Evolutionary conservation across 2,113 vertebrate genomes (phyloP), one percentile per base, ranked within the genome.

Genomic region (Anthoscopus minutus): DNA sequence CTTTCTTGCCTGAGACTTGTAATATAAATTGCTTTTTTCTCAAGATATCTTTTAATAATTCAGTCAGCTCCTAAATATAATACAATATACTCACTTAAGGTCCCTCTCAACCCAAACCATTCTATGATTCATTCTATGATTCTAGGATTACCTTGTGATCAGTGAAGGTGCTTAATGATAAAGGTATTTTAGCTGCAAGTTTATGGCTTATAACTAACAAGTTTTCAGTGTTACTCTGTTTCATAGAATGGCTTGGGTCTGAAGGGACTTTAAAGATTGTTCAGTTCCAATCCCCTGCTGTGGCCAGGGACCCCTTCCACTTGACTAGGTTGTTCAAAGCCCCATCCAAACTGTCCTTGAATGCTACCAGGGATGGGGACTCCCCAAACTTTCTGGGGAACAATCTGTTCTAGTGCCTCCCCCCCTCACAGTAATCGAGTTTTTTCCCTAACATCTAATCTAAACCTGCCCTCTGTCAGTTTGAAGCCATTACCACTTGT

Each of bases 1-100:
- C 48, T 74, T 90, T 84, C 84, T 76, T 83, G 71, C 81, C 72
- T 74, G 57, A 88, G 88, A 90, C 71, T 89, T 88, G 64, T 60
- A 74, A 81, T 88, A 95, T 31, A 94, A 96, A 94, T 92, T 80
- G 67, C 54, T 83, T 78, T 76, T 94, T 89, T 94, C 72, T 94
- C 44, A 44, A 74, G 48, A 28, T 66, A 76, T 50, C 72, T 78
- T 88, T 86, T 93, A 93, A 79, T 93, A 93, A 77, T 92, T 89
- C 89, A 69, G 42, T 84, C 72, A 88, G 60, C 60, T 86, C 51
- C 76, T 93, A 65, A 85, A 69, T 86, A 60, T 66, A 81, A 86
- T 60, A 90, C 44, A 71, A 51, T 93, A 48, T 53, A 84, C 57
- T 45, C 89, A 72, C 37, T 74, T 71, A 37, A 62, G 20, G 27